Conservation (phyloP, 2,113 vertebrate species). For the Strix aluco region DNA sequence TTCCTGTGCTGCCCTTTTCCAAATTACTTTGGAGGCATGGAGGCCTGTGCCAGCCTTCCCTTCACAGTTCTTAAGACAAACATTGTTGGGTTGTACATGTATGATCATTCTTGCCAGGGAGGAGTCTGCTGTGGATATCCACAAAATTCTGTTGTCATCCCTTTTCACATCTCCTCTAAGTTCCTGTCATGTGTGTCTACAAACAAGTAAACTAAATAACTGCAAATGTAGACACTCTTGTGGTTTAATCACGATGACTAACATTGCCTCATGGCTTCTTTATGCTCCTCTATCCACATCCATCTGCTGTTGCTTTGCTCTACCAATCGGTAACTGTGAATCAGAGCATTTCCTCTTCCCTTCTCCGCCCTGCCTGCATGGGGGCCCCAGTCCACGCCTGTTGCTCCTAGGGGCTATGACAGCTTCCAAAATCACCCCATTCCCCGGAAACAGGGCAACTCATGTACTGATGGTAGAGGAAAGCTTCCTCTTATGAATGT, state of each 20-base stretch:
- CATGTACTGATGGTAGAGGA: background rate
- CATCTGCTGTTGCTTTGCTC: slow-evolving; percentile 36
- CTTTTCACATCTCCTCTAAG: background rate
- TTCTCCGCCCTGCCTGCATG: background rate
- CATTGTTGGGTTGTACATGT: background rate
- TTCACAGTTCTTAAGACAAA: background rate
- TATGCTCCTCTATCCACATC: background rate
- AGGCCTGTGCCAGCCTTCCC: background rate
- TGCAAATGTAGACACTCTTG: background rate
- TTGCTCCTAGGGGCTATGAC: background rate
- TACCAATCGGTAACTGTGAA: background rate
- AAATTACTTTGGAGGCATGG: background rate
- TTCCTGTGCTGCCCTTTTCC: background rate
- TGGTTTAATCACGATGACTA: slow-evolving; percentile 37
- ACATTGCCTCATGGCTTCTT: slow-evolving; percentile 20
- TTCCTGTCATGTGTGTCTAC: background rate
- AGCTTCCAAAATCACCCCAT: background rate
- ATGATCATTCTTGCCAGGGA: background rate
- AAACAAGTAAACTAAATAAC: slow-evolving; percentile 18
- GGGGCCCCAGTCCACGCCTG: background rate
- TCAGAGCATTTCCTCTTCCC: background rate
- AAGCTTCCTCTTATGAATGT: background rate
- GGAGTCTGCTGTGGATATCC: background rate
- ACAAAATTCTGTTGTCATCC: background rate
- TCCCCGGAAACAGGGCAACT: background rate